Conservation (phyloP, 2,797 vertebrate species). For the Pseudocheirus occidentalis region DNA sequence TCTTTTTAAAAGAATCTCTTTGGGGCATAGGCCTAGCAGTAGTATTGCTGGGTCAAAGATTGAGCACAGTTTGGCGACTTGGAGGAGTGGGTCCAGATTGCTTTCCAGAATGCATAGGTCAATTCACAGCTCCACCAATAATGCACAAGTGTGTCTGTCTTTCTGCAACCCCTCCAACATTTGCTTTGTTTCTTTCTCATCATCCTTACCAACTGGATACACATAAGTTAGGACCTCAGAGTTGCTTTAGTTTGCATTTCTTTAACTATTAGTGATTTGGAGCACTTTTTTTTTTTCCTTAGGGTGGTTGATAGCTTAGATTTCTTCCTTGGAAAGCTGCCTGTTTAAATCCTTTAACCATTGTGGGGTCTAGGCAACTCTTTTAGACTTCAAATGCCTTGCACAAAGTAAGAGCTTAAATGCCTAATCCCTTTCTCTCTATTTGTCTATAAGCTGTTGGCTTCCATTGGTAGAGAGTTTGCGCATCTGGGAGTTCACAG, state of each 20-base stretch:
- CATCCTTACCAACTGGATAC: not conserved
- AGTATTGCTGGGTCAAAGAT: not conserved
- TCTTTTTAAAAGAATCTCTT: not conserved
- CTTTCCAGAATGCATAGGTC: not conserved
- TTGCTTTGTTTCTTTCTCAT: not conserved
- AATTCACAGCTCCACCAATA: not conserved
- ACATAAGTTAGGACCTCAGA: not conserved
- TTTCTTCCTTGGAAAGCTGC: not conserved
- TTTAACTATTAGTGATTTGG: not conserved
- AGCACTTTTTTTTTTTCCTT: not conserved
- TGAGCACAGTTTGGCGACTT: not conserved
- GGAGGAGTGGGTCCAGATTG: not conserved
- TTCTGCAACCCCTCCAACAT: not conserved
- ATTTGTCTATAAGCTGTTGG: not conserved
- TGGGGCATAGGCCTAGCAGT: not conserved
- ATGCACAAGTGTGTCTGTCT: not conserved
- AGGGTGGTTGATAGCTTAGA: not conserved
- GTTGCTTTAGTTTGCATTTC: conserved; percentile 25
- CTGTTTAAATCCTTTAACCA: not conserved
- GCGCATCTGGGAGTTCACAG: not conserved
- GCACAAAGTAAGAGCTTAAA: not conserved
- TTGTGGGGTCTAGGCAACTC: not conserved
- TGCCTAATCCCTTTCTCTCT: not conserved
- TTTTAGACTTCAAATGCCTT: not conserved
- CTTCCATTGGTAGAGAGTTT: not conserved